Conservation (phyloP, 2,113 vertebrate genomes). For the Passerina amoena region DNA sequence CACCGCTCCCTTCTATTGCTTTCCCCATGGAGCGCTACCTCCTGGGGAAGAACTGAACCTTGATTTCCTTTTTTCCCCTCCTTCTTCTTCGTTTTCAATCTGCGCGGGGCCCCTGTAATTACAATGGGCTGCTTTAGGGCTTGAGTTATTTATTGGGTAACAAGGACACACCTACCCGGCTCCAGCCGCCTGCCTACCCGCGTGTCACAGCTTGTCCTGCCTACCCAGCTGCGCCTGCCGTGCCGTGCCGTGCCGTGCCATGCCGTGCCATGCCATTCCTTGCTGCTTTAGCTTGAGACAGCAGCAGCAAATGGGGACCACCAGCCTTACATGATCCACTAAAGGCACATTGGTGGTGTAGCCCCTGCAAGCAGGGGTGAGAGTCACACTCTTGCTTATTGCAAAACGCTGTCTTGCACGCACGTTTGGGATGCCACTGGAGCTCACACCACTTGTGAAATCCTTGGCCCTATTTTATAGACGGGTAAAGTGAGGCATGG, state of each 20-base stretch:
- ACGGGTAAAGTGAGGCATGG: not conserved
- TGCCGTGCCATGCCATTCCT: not conserved
- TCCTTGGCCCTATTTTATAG: not conserved
- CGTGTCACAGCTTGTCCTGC: not conserved
- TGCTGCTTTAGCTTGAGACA: not conserved
- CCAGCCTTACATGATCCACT: not conserved
- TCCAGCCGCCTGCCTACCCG: constrained; percentile 20
- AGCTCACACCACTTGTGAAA: not conserved
- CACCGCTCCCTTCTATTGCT: constrained; percentile 10
- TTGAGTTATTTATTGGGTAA: constrained; percentile 62
- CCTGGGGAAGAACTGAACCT: constrained; percentile 48
- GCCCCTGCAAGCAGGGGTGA: fast-evolving
- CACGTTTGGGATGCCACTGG: fast-evolving
- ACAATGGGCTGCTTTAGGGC: constrained; percentile 56
- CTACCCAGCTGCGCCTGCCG: not conserved
- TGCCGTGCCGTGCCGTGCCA: not conserved
- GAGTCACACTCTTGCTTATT: not conserved
- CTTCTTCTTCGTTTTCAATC: constrained; percentile 46
- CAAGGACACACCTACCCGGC: constrained; percentile 33
- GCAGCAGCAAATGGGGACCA: not conserved
- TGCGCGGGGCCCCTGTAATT: constrained; percentile 53
- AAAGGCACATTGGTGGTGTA: not conserved
- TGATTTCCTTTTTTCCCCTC: constrained; percentile 37
- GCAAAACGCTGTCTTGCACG: fast-evolving
- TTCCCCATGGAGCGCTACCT: constrained; percentile 2